Evolutionary conservation across 1,140 invertebrate species (phyloP).

Genomic region (Mercenaria mercenaria): DNA sequence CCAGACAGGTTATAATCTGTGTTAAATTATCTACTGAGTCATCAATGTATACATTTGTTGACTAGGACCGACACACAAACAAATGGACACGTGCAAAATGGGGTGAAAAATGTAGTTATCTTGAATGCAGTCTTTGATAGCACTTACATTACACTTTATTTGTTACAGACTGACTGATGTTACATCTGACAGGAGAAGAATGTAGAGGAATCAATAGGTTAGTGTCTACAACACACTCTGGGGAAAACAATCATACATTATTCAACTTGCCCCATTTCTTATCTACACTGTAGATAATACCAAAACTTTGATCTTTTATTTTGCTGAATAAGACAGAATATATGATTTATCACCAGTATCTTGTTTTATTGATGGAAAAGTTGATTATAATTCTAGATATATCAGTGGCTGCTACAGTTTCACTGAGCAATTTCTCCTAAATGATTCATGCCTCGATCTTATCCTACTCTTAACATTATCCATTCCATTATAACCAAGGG

Average conservation of each 20-base stretch:
- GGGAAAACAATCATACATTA: slow-evolving; percentile 13
- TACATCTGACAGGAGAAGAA: background rate
- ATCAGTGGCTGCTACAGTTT: background rate
- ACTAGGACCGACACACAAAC: too few relatives aligned
- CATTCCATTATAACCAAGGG: too few relatives aligned
- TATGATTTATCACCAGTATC: background rate
- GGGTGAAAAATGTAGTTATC: too few relatives aligned
- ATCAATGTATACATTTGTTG: too few relatives aligned
- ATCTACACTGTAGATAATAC: slow-evolving; percentile 8
- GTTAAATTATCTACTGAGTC: too few relatives aligned
- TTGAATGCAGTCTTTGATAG: too few relatives aligned
- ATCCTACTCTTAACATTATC: background rate
- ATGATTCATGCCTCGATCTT: background rate
- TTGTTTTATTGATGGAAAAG: background rate
- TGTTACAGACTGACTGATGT: too few relatives aligned
- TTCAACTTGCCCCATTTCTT: background rate
- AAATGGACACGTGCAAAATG: too few relatives aligned
- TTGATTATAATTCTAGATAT: background rate
- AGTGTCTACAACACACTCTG: background rate
- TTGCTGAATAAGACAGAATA: background rate
- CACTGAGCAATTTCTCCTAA: background rate
- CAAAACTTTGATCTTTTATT: slow-evolving; percentile 17
- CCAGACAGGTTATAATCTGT: too few relatives aligned
- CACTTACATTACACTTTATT: too few relatives aligned
- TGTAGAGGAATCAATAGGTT: slow-evolving; percentile 5